Percentiles rank a stretch among this genome's conserved stretches.
These are phyloP conservation scores for Micrasema longulum DNA, from an alignment of 1,140 invertebrate species.

Conservation along the genomic window DNA sequence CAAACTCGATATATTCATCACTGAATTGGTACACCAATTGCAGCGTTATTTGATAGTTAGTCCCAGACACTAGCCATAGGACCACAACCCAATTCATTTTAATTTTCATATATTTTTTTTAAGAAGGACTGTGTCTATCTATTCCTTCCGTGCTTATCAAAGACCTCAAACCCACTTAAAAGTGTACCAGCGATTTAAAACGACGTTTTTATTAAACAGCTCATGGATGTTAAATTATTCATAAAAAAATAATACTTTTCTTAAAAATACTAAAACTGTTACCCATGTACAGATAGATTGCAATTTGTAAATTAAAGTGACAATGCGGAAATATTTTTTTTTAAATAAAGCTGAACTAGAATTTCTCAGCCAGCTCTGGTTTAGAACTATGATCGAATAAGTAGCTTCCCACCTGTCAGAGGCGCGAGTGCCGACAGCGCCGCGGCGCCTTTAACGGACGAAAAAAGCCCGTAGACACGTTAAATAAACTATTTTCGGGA, in stretches of 20 bases:
- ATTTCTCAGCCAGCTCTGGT: neutral
- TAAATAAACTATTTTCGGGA: constrained; percentile 8
- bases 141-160: no score
- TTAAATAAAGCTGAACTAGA: neutral
- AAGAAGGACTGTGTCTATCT: no score
- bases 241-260: neutral
- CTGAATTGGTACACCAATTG: no score
- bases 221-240: neutral
- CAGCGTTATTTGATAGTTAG: no score
- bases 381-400: neutral
- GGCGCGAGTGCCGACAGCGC: constrained; percentile 1
- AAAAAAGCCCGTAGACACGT: neutral
- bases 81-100: no score
- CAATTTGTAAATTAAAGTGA: neutral
- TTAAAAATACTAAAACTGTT: neutral
- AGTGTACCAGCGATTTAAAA: no score
- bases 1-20: no score
- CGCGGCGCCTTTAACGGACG: neutral
- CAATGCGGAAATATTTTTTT: neutral
- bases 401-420: constrained; percentile 18
- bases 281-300: neutral
- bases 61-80: no score
- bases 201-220: neutral
- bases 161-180: no score
- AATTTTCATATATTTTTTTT: no score